Evolutionary conservation across 2,113 vertebrate species (phyloP).

Genomic region (Bostrychus sinensis): DNA sequence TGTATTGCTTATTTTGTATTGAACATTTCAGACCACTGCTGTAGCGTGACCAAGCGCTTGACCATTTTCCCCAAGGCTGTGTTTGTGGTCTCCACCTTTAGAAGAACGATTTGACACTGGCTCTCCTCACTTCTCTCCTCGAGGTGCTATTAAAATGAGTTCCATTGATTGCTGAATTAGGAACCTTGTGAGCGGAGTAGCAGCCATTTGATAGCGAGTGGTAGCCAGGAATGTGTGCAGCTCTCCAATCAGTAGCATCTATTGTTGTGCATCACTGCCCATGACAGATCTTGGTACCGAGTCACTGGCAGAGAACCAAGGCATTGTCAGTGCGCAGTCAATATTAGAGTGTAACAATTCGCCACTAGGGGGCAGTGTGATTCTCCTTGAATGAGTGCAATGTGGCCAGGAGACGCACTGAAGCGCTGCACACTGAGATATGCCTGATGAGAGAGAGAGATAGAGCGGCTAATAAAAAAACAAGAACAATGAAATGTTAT

Average conservation of each 20-base stretch:
- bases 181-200: conserved; percentile 58
- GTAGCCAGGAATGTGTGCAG: conserved; percentile 61
- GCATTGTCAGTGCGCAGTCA: conserved; percentile 72
- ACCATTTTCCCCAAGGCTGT: conserved; percentile 28
- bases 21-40: background rate
- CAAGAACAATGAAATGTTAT: conserved; percentile 62
- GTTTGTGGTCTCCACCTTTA: conserved; percentile 44
- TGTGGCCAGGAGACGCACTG: conserved; percentile 45
- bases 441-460: conserved; percentile 62
- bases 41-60: background rate
- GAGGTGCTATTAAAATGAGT: conserved; percentile 69
- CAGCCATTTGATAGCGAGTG: conserved; percentile 62
- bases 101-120: conserved; percentile 42
- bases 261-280: conserved; percentile 73
- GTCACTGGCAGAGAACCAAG: conserved; percentile 75
- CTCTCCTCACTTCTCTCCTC: conserved; percentile 38
- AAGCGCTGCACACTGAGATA: conserved; percentile 39
- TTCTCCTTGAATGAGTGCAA: conserved; percentile 56
- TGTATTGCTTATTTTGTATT: background rate
- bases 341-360: conserved; percentile 36
- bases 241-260: conserved; percentile 77
- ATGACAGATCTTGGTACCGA: conserved; percentile 75
- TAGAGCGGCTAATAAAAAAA: conserved; percentile 62
- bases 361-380: conserved; percentile 77
- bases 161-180: conserved; percentile 74